Percentiles rank a stretch among this genome's conserved stretches.
Conservation (phyloP, 2,888 invertebrate genomes). For the Phasia obesa region DNA sequence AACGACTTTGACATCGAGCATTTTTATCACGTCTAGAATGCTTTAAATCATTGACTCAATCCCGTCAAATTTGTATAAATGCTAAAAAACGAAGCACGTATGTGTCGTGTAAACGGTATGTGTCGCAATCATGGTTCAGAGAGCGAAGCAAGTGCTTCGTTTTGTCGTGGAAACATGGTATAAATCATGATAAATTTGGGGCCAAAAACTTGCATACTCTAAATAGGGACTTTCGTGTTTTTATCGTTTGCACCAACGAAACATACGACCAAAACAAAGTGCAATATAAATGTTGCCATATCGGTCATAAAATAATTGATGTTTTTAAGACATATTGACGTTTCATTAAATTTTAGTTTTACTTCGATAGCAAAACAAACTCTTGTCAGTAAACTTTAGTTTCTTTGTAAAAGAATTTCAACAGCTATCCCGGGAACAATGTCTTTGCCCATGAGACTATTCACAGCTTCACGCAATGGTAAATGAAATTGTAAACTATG, state of each 20-base stretch:
- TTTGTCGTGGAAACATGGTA: too few species aligned
- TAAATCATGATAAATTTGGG: too few species aligned
- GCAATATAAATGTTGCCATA: slow-evolving; percentile 20
- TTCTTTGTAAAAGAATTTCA: slow-evolving; percentile 29
- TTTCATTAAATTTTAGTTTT: slow-evolving; percentile 45
- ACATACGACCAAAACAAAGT: slow-evolving; percentile 46
- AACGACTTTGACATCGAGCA: too few species aligned
- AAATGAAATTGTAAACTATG: slow-evolving; percentile 62
- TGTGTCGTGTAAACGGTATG: too few species aligned
- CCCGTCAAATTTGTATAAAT: too few species aligned
- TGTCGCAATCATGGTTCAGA: too few species aligned
- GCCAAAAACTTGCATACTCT: too few species aligned
- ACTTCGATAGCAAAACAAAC: slow-evolving; percentile 16
- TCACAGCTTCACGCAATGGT: slow-evolving; percentile 79
- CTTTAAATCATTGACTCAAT: too few species aligned
- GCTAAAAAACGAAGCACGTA: too few species aligned
- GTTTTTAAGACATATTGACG: slow-evolving; percentile 26
- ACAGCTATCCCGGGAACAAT: slow-evolving; percentile 65
- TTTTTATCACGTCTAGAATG: too few species aligned
- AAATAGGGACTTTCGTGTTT: too few species aligned
- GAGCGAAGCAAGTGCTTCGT: too few species aligned
- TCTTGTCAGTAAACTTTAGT: slow-evolving; percentile 44
- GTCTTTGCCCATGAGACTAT: slow-evolving; percentile 78
- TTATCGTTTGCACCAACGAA: slow-evolving; percentile 14
- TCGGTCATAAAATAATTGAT: background rate